These are phyloP conservation scores for Eledona agricola DNA, from an alignment of 2,888 invertebrate genomes.

Conservation along the genomic window DNA sequence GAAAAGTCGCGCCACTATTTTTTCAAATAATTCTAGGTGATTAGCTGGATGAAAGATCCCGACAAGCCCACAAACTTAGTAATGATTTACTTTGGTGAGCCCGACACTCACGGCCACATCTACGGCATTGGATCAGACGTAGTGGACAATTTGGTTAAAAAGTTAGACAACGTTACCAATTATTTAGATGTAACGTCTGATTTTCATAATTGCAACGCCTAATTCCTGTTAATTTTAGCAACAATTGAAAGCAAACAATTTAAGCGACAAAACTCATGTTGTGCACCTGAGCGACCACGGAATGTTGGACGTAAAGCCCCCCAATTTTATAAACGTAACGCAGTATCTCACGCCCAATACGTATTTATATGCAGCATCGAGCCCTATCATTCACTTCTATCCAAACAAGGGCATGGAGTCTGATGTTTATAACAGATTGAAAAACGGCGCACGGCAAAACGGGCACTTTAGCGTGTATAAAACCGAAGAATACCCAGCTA, in stretches of 20 bases:
- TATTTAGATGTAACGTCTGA: slow-evolving; percentile 64
- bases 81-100: slow-evolving; percentile 75
- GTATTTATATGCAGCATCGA: slow-evolving; percentile 64
- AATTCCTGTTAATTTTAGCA: slow-evolving; percentile 48
- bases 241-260: slow-evolving; percentile 63
- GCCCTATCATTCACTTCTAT: slow-evolving; percentile 69
- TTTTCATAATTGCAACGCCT: too few relatives aligned
- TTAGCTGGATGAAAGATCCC: slow-evolving; percentile 69
- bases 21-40: slow-evolving; percentile 55
- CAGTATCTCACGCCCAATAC: slow-evolving; percentile 63
- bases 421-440: slow-evolving; percentile 63
- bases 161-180: slow-evolving; percentile 66
- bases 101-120: slow-evolving; percentile 71
- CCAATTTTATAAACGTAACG: slow-evolving; percentile 67
- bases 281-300: slow-evolving; percentile 80
- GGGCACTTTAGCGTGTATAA: slow-evolving; percentile 68
- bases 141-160: slow-evolving; percentile 59
- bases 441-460: slow-evolving; percentile 58
- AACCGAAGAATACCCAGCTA: slow-evolving; percentile 67
- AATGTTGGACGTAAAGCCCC: slow-evolving; percentile 67
- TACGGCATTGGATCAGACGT: slow-evolving; percentile 66
- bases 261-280: slow-evolving; percentile 69
- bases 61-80: slow-evolving; percentile 73
- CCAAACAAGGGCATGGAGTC: slow-evolving; percentile 66
- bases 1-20: too few relatives aligned